A percentile compares a stretch with the other conserved stretches of the same genome.
phyloP scores from a whole-genome alignment of 2,113 vertebrate genomes.

The Eretmodus cyanostictus region DNA sequence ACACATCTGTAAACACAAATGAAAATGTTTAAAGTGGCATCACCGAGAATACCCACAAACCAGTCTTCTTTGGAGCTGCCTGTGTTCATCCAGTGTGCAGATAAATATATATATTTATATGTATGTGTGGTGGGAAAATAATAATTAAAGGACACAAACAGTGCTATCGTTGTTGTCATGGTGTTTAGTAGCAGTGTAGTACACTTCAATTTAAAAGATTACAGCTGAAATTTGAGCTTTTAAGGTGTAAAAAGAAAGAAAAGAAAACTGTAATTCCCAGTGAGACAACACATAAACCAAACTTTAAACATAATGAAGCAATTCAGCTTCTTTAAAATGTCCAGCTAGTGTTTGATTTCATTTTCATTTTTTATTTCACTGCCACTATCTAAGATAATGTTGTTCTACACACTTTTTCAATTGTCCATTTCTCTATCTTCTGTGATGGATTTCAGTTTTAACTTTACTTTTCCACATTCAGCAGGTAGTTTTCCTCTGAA shows the following conservation, averaged over 20 bases:
- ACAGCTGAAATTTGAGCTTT: neutral
- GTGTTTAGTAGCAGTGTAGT: neutral
- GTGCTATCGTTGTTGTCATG: accelerated
- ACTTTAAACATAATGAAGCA: neutral
- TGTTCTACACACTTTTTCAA: neutral
- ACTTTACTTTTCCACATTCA: neutral
- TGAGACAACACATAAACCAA: neutral
- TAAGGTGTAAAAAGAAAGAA: neutral
- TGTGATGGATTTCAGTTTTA: neutral
- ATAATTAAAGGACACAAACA: neutral
- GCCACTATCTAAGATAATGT: neutral
- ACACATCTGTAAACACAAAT: neutral
- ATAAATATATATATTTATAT: neutral
- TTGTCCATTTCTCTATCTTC: neutral
- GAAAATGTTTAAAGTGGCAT: neutral
- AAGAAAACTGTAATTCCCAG: neutral
- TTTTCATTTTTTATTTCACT: neutral
- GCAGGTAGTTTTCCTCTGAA: neutral
- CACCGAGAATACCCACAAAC: neutral
- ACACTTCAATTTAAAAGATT: neutral
- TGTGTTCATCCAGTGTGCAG: neutral
- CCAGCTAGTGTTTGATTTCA: neutral
- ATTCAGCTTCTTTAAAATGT: neutral
- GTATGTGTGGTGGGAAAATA: neutral
- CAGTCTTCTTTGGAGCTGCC: neutral